phyloP scores from a whole-genome alignment of 2,888 invertebrate species.

The Ophion ellenae region DNA sequence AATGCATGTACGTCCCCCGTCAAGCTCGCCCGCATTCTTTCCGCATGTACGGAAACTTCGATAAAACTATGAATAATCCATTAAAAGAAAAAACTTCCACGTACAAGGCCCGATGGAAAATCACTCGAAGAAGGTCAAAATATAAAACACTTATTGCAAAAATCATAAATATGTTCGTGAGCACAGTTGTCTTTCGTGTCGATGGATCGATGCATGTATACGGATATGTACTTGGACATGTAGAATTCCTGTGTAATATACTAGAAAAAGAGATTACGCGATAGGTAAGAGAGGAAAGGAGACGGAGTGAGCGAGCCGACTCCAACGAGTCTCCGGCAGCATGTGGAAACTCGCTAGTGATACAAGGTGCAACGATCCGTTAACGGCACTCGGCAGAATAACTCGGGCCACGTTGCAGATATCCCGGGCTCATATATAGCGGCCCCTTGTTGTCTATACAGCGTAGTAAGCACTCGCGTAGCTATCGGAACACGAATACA shows the following conservation, averaged over 20 bases:
- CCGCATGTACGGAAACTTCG: neutral
- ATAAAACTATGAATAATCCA: neutral
- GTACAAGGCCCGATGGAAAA: neutral
- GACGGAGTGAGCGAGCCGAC: constrained; percentile 19
- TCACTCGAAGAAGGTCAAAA: neutral
- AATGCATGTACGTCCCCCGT: neutral
- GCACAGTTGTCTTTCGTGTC: neutral
- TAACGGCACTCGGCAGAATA: constrained; percentile 55
- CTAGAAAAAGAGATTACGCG: constrained; percentile 14
- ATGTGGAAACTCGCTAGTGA: constrained; percentile 58
- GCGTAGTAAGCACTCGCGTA: constrained; percentile 41
- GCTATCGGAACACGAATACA: constrained; percentile 52
- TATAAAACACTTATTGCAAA: neutral
- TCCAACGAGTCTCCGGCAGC: constrained; percentile 53
- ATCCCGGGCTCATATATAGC: constrained; percentile 33
- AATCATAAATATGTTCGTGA: neutral
- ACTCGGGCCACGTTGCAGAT: constrained; percentile 57
- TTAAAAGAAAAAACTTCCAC: too few relatives aligned
- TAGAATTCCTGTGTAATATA: neutral
- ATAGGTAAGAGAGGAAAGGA: constrained; percentile 1
- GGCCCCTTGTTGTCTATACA: constrained; percentile 10
- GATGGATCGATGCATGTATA: neutral
- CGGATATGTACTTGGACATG: neutral
- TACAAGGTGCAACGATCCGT: constrained; percentile 63
- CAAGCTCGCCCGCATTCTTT: neutral